phyloP scores from a whole-genome alignment of 2,797 vertebrate genomes.

The Peromyscus nudipes region DNA sequence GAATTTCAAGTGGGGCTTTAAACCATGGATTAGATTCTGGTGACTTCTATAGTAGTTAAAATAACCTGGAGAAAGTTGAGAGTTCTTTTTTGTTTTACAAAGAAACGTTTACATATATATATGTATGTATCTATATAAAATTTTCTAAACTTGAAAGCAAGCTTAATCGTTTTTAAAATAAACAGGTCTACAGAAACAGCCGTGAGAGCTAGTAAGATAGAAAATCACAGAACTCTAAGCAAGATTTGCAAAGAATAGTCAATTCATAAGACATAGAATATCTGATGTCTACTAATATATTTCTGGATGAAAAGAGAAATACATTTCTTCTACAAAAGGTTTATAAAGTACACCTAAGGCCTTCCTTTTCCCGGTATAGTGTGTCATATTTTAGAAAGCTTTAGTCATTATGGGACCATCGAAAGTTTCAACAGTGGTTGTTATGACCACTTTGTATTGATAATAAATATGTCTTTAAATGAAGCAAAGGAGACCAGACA shows the following conservation, averaged over 20 bases:
- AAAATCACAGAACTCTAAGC: constrained; percentile 23
- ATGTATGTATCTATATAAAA: not conserved
- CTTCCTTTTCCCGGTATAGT: constrained; percentile 6
- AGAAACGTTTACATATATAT: not conserved
- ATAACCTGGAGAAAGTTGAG: constrained; percentile 91
- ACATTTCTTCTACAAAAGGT: not conserved
- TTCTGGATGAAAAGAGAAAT: constrained; percentile 31
- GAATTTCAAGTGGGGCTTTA: constrained; percentile 91
- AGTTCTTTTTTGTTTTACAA: constrained; percentile 75
- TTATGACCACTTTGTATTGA: not conserved
- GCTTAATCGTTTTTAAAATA: constrained; percentile 28
- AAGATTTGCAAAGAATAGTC: constrained; percentile 26
- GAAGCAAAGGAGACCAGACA: not conserved
- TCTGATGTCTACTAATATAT: constrained; percentile 3
- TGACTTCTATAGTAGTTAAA: constrained; percentile 91
- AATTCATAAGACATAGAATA: not conserved
- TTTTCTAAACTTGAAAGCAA: constrained; percentile 59
- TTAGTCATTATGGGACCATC: not conserved
- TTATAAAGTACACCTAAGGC: not conserved
- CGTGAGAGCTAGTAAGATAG: not conserved
- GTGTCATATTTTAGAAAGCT: constrained; percentile 7
- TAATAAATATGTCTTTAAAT: not conserved
- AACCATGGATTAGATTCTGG: constrained; percentile 91
- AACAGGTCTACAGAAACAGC: constrained; percentile 17
- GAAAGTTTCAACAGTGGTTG: not conserved